Base-by-base conservation (phyloP, 2,113 vertebrate species). In the Cynopterus brachyotis region DNA sequence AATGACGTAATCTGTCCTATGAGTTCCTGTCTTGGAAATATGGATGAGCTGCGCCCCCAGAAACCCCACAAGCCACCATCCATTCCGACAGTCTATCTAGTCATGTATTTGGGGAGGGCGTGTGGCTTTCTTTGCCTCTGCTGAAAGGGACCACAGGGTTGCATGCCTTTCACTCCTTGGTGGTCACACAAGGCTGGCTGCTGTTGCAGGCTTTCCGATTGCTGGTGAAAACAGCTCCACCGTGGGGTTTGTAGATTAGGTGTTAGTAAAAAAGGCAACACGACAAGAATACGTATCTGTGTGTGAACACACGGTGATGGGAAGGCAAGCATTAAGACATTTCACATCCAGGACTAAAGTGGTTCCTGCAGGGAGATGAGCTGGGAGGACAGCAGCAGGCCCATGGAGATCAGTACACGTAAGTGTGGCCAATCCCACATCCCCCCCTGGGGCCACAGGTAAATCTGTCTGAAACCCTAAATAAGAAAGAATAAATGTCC, bases 201-300 rank as follows among this genome's bases (percentile, higher is more conserved):
- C 45, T 9, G 13, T 15, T 11, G 30, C 64, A 64, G 78, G 47
- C 22, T 42, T 53, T 32, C 47, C 0, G 5, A 9, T 1, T 6
- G 57, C 67, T 47, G 16, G 9, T 24, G 64, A 79, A 88, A 75
- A 67, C 8, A 59, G 87, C 28, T 26, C 40, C 64, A 64, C 32
- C 2, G 0, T 19, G 37, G 6, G 17, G 1, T 50, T 16, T 16
- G 16, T 0, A 47, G 79, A 57, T 20, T 2, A 47, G 30, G 40
- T 3, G 15, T 8, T 17, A 35, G 9, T 45, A 30, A 7, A 35
- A 55, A 26, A 4, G 15, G 59, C 15, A 45, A 62, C 53, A 4
- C 37, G 9, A 59, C 57, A 26, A 70, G 47, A 50, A 13, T 24
- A 3, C 9, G 0, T 0, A 16, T 20, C 57, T 30, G 20, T 35